Evolutionary conservation across 2,113 vertebrate species (phyloP).

Genomic region (Nesogale talazaci): DNA sequence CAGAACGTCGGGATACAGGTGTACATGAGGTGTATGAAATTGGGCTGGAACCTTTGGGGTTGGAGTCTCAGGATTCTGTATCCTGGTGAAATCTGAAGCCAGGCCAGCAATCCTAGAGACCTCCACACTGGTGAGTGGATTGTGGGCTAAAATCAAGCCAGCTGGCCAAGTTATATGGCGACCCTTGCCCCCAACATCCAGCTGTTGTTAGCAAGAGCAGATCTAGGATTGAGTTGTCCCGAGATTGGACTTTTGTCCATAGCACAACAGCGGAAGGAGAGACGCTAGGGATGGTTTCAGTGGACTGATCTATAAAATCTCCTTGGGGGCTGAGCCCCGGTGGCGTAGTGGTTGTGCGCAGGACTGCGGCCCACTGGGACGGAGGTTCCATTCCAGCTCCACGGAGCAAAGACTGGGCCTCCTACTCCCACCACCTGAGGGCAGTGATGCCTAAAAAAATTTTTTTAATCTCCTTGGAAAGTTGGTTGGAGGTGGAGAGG

Average conservation of each 20-base stretch:
- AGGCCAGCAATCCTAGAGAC: background rate
- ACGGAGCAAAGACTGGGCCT: too few relatives aligned
- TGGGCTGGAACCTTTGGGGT: background rate
- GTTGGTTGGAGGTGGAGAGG: background rate
- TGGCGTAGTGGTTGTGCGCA: too few relatives aligned
- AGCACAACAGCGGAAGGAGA: background rate
- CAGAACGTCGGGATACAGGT: background rate
- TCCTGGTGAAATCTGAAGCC: background rate
- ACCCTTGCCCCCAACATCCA: background rate
- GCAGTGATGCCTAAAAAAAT: too few relatives aligned
- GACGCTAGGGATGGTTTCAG: background rate
- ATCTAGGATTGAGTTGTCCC: background rate
- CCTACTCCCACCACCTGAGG: too few relatives aligned
- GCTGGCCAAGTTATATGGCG: background rate
- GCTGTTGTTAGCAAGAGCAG: background rate
- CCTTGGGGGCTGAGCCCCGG: too few relatives aligned
- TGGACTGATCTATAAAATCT: background rate
- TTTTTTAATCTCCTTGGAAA: background rate
- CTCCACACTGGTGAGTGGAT: background rate
- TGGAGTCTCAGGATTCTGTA: background rate
- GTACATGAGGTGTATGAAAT: background rate
- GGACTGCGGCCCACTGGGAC: too few relatives aligned
- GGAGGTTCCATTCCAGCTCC: too few relatives aligned
- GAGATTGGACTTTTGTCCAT: background rate
- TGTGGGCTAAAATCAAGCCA: background rate